phyloP scores from a whole-genome alignment of 2,888 invertebrate species.

The Leptinotarsa rubiginosa region DNA sequence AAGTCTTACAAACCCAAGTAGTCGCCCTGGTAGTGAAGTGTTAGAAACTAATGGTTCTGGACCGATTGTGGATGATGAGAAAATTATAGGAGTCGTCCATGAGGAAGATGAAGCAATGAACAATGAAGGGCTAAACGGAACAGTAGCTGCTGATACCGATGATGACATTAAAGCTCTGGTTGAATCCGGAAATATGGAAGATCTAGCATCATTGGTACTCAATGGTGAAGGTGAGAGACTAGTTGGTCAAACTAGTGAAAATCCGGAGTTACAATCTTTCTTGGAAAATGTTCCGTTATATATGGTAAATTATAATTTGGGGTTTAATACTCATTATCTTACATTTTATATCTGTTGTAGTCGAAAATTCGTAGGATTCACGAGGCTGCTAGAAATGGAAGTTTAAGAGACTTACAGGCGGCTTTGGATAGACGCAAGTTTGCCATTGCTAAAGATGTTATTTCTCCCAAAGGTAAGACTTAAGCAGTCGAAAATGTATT shows the following conservation, averaged over 20 bases:
- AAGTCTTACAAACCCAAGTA: conserved; percentile 33
- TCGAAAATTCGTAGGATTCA: conserved; percentile 92
- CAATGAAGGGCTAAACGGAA: conserved; percentile 67
- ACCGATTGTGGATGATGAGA: conserved; percentile 56
- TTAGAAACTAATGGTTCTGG: conserved; percentile 20
- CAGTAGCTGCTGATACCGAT: conserved; percentile 68
- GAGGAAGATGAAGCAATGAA: conserved; percentile 66
- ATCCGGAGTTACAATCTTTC: conserved; percentile 87
- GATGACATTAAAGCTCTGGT: conserved; percentile 76
- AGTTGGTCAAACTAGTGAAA: conserved; percentile 76
- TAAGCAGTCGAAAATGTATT: too few relatives aligned
- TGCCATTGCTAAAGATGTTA: conserved; percentile 87
- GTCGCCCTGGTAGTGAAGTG: conserved; percentile 41
- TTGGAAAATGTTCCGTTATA: conserved; percentile 88
- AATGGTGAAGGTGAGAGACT: conserved; percentile 88
- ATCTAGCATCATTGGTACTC: conserved; percentile 87
- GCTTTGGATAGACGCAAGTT: conserved; percentile 90
- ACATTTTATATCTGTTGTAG: conserved; percentile 65
- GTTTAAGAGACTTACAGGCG: conserved; percentile 85
- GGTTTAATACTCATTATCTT: background rate
- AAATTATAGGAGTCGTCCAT: conserved; percentile 64
- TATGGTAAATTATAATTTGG: conserved; percentile 71
- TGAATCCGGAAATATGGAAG: conserved; percentile 85
- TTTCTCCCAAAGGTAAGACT: conserved; percentile 73
- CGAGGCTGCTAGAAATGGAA: conserved; percentile 85